Base-by-base conservation (phyloP, 2,888 invertebrate species). In the Andrena bucephala region DNA sequence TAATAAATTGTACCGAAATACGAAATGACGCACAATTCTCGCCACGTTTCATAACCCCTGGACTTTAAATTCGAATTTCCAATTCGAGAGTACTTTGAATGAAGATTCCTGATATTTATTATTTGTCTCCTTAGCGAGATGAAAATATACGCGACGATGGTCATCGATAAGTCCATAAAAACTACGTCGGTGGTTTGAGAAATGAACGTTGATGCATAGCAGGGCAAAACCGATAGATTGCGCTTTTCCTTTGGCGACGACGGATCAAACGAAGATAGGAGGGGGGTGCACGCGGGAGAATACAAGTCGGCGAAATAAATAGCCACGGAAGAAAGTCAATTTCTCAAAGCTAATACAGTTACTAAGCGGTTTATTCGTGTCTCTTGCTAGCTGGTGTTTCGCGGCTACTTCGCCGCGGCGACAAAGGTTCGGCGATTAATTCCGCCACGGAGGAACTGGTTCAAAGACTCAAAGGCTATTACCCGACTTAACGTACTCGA, bases 341-440 rank as follows among this genome's bases (percentile, higher is more conserved):
- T 62, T 48, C 16, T 54, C 3, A 8, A n/a, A 13, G 2, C 10
- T 62, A 0, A 20, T 31, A 16, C 7, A 13, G 42, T 24, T 62
- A 31, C 42, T 42, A 54, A 69, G 16, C 27, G 59, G 13, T 67
- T 74, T 20, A 52, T 65, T 57, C 6, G n/a, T 29, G 7, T 16
- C 70, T n/a, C 29, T 62, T n/a, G 16, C 8, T 20, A 20, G 42
- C 27, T 10, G 27, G 20, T 59, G 6, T 70, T 48, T 29, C 50
- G 29, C 7, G 54, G 54, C 71, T 65, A 63, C 42, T 69, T 63
- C 36, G 33, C 10, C 48, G 20, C 63, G 6, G n/a, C 36, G 27
- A 74, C 42, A 29, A 67, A 67, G 27, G 48, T 52, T 70, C 54
- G 10, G 31, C 57, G 52, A 74, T 70, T 74, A 79, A 77, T 71